Base-by-base conservation (phyloP, 2,113 vertebrate genomes). In the Holacanthus passer region DNA sequence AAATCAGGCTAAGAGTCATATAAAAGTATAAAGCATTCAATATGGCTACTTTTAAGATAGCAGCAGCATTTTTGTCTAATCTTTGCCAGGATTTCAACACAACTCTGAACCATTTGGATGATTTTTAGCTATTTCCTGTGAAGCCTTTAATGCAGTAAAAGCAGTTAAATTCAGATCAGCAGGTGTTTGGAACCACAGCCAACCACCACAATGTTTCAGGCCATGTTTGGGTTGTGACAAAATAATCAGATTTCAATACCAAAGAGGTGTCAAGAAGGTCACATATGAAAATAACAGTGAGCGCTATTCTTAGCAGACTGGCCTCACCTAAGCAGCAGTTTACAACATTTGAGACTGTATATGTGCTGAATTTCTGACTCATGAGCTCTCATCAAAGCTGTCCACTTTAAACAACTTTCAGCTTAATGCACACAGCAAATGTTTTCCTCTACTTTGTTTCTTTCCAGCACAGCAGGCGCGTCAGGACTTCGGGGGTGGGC, bases 391-490 rank as follows among this genome's bases (percentile, higher is more conserved):
- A 56, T 74, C 37, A 80, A 76, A 81, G 66, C 32, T 14, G 1
- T 27, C 4, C 56, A 41, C 7, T 43, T 69, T 58, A 78, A 79
- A 82, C 79, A 78, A 29, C 32, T 68, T 73, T 74, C 69, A 74
- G 55, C 31, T 50, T 5, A 7, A 37, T 62, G 67, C 39, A 19
- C 27, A 60, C 32, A 27, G 22, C 1, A 20, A 73, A 77, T 69
- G 65, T 59, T 64, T 84, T 47, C 60, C 52, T 70, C 50, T 59
- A 1, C 7, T 2, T 1, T 22, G 10, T 58, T 60, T 60, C 13
- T 87, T 73, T 66, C 53, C 71, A 88, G 79, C 43, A 24, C 83
- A 81, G 22, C 66, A 63, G 60, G 2, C 7, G 1, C 62, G 19
- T 10, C 60, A 65, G 62, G 73, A 71, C 37, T n/a, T 37, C 24